These are phyloP conservation scores for Pipistrellus pygmaeus DNA, from an alignment of 2,797 vertebrate genomes.

Conservation along the genomic window DNA sequence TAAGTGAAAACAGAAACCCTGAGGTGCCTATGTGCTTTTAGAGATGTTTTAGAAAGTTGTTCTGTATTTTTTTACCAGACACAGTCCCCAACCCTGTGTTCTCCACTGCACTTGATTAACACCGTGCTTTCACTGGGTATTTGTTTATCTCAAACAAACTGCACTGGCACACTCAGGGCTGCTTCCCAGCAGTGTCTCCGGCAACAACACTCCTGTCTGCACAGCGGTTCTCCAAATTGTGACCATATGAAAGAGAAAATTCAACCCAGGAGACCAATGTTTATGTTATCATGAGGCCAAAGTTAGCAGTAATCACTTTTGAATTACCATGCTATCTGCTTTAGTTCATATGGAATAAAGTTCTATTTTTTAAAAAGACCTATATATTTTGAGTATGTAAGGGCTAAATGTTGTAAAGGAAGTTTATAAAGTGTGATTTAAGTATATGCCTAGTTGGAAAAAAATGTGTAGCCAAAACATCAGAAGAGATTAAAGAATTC, in stretches of 20 bases:
- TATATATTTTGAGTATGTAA: constrained; percentile 5
- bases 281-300: constrained; percentile 24
- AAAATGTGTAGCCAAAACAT: not conserved
- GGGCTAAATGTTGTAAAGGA: not conserved
- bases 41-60: not conserved
- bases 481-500: constrained; percentile 47
- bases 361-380: constrained; percentile 26
- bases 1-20: not conserved
- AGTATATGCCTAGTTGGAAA: not conserved
- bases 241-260: not conserved
- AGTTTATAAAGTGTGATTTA: not conserved
- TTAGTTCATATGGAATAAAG: constrained; percentile 42
- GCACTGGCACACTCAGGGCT: not conserved
- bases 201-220: not conserved
- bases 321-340: not conserved
- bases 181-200: not conserved
- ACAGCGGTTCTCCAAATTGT: not conserved
- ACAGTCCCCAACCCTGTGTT: not conserved
- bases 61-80: constrained; percentile 1
- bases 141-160: constrained; percentile 37
- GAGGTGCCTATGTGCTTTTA: not conserved
- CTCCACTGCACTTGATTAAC: constrained; percentile 53
- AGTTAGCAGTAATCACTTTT: constrained; percentile 1
- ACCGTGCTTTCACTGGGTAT: not conserved
- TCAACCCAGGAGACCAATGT: not conserved